Base-by-base conservation (phyloP, 1,140 invertebrate genomes). In the Drosophila melanica region DNA sequence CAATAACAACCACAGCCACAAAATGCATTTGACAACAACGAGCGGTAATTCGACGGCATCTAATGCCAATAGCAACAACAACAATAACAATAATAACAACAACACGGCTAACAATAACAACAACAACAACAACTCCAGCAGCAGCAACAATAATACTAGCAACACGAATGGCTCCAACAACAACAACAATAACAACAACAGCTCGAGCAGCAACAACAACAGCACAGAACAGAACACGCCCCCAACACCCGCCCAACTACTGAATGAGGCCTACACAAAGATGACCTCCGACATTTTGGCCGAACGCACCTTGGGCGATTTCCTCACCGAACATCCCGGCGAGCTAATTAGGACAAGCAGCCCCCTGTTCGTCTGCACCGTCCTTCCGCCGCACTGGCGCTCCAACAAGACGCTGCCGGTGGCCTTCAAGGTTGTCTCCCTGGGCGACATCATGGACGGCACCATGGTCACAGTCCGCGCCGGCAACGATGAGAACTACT, bases 401-500 rank as follows among this genome's bases (percentile, higher is more conserved):
- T 98, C 97, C n/a, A 99, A 99, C 93, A 99, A 99, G 93, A 99
- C 98, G 0, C 93, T 99, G 14, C 98, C 98, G 11, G 96, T 97
- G 58, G 97, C 97, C 35, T 99, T 99, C 93, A 97, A 97, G 92
- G 96, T 98, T n/a, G 91, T 92, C 35, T 96, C 97, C 2, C 93
- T 99, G 16, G 97, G 97, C 8, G 97, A 98, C 75, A 95, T 99
- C 4, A 96, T 96, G 72, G 98, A 99, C 92, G 98, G 98, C 2
- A 99, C 98, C 12, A 94, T 98, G 90, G 98, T 99, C 51, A 98
- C 97, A 1, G 96, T 99, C 9, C 92, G 90, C n/a, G 98, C 98
- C 4, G 98, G 98, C 14, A 99, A 99, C 92, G 98, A 99, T 91
- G 98, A 99, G 92, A 99, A 99, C 92, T 98, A 95, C 91, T 98